phyloP scores from a whole-genome alignment of 2,113 vertebrate species.

The Syrrhaptes paradoxus region DNA sequence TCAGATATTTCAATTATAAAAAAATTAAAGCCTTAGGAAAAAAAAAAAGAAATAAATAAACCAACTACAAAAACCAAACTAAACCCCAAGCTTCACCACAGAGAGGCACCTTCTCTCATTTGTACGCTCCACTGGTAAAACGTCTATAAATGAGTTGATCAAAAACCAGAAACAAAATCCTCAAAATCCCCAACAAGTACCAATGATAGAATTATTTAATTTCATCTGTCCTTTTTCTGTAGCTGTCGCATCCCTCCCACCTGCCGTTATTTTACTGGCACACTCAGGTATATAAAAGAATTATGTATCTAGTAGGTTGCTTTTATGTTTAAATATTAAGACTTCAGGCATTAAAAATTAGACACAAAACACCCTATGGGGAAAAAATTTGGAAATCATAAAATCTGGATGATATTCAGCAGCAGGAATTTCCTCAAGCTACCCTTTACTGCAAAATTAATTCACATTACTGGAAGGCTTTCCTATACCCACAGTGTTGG shows the following conservation, averaged over 20 bases:
- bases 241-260: background rate
- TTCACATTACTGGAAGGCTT: slow-evolving; percentile 67
- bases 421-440: slow-evolving; percentile 66
- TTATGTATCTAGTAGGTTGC: background rate
- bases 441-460: slow-evolving; percentile 67
- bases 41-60: background rate
- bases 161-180: background rate
- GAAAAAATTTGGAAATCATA: slow-evolving; percentile 54
- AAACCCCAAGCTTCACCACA: background rate
- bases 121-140: background rate
- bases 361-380: slow-evolving; percentile 37
- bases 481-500: slow-evolving; percentile 44
- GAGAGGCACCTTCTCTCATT: background rate
- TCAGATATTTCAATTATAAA: background rate
- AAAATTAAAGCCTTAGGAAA: background rate
- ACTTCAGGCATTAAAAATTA: slow-evolving; percentile 52
- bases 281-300: background rate
- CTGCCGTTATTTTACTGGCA: slow-evolving; percentile 2
- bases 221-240: background rate
- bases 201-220: background rate
- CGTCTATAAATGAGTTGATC: background rate
- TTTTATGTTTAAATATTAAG: slow-evolving; percentile 66
- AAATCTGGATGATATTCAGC: slow-evolving; percentile 58
- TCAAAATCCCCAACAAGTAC: background rate
- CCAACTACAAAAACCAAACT: background rate